Base-by-base conservation (phyloP, 2,797 vertebrate genomes). In the Pipistrellus nathusii region DNA sequence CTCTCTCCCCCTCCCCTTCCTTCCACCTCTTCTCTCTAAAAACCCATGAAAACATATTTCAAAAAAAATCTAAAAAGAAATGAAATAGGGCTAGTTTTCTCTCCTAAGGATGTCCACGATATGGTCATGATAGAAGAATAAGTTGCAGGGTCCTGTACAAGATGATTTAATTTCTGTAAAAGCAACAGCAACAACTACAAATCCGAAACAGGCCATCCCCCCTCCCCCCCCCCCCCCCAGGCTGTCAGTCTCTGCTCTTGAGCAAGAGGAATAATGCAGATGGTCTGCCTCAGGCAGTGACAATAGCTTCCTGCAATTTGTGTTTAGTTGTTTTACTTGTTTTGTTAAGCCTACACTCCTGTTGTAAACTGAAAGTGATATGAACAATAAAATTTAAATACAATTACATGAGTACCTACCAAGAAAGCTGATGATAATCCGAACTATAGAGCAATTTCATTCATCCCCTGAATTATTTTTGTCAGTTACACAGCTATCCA, bases 51-150 rank as follows among this genome's bases (percentile, higher is more conserved):
- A 66, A 66, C 14, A 1, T 66, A 66, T 66, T 32, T n/a, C 13
- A 11, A 62, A 51, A 91, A 76, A 32, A 41, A 75, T 73, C 20
- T 88, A 53, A 66, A 91, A 55, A 64, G 77, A 89, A 85, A 62
- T 62, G 25, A 64, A 64, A 25, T 7, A 77, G n/a, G 48, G 62
- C 41, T 51, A 5, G 18, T 77, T 83, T 80, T 51, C n/a, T 78
- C 20, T 62, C 66, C 76, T 48, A 35, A 38, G 27, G 14, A 44
- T 78, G 64, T 73, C 55, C 11, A 6, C 55, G 51, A 88, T 48
- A 46, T 48, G 21, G 32, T 46, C 25, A 27, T 81, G 44, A 80
- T 73, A 81, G 68, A 81, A 80, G 38, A 69, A 69, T 9, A 62
- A 59, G 53, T 64, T 32, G 12, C 68, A 81, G 48, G 14, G 32